phyloP scores from a whole-genome alignment of 1,140 invertebrate species.

The Dolichoris vasculosae region DNA sequence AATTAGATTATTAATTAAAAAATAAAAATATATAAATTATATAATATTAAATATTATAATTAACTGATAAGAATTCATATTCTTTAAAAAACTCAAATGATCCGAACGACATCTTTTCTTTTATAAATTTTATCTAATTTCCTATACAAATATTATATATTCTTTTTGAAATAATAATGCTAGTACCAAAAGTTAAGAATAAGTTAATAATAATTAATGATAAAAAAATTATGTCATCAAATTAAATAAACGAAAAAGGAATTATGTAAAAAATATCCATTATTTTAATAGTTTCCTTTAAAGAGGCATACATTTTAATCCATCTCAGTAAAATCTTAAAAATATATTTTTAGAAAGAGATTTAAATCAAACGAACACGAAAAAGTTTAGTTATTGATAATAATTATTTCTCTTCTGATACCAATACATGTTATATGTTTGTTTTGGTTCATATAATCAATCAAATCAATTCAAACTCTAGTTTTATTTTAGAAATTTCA shows the following conservation, averaged over 20 bases:
- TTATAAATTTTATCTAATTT: background rate
- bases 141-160: background rate
- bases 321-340: background rate
- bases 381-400: constrained; percentile 45
- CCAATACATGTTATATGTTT: background rate
- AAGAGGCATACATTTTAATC: background rate
- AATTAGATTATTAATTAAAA: background rate
- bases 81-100: background rate
- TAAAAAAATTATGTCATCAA: background rate
- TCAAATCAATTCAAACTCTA: too few species aligned
- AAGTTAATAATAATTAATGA: background rate
- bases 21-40: background rate
- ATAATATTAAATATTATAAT: background rate
- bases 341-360: background rate
- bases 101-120: background rate
- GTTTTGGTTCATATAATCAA: background rate
- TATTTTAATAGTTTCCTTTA: background rate
- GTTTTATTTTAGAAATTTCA: constrained; percentile 59
- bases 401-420: background rate
- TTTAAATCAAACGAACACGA: constrained; percentile 15
- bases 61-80: background rate
- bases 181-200: background rate
- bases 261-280: background rate
- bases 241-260: background rate
- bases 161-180: background rate